Conservation (phyloP, 2,888 invertebrate species). For the Ecliptopera silaceata region DNA sequence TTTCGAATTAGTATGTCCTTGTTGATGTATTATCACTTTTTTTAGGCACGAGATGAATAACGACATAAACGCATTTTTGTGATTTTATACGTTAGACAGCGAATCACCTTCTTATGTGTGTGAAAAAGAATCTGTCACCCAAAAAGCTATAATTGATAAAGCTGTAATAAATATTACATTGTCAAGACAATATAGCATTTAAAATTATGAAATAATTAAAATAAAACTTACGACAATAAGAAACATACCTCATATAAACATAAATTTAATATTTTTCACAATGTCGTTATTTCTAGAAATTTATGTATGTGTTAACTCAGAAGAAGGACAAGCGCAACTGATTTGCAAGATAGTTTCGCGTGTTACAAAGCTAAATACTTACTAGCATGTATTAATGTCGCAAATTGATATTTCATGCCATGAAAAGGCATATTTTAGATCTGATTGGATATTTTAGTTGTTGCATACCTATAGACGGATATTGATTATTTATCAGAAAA, state of each 20-base stretch:
- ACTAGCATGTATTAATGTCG: not conserved
- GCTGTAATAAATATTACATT: too few relatives aligned
- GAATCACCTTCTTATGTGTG: too few relatives aligned
- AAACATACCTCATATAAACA: not conserved
- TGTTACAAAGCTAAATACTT: not conserved
- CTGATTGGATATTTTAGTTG: not conserved
- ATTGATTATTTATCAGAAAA: too few relatives aligned
- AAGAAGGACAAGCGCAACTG: slow-evolving; percentile 14
- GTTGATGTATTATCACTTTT: too few relatives aligned
- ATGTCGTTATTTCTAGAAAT: not conserved
- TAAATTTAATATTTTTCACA: not conserved
- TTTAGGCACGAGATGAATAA: not conserved
- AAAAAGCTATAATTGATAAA: too few relatives aligned
- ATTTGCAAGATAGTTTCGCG: not conserved
- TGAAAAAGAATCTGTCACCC: too few relatives aligned
- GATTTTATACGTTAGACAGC: too few relatives aligned
- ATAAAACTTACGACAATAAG: not conserved
- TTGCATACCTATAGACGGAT: not conserved
- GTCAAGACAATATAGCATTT: too few relatives aligned
- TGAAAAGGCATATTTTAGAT: slow-evolving; percentile 1
- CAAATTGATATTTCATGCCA: slow-evolving; percentile 10
- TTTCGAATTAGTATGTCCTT: too few relatives aligned
- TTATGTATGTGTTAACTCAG: slow-evolving; percentile 8
- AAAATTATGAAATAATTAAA: not conserved
- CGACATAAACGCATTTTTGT: not conserved